Percentiles rank a stretch among this genome's conserved stretches.
Evolutionary conservation across 2,113 vertebrate genomes (phyloP).

Genomic region (Plectropomus leopardus): DNA sequence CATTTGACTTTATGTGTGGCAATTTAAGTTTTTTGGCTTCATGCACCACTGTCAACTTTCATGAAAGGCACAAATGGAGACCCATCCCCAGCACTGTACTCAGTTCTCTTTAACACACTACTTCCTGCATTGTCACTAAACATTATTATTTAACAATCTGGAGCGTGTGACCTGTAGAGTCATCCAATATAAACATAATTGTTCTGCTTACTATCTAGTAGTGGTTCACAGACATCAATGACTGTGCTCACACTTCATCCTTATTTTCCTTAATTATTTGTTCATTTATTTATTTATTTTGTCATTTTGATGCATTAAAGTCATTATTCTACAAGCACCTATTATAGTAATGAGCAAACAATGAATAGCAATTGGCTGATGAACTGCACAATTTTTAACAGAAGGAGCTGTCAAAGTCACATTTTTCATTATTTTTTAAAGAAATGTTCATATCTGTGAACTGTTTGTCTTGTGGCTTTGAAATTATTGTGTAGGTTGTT

Average conservation of each 20-base stretch:
- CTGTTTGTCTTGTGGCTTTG: conserved; percentile 4
- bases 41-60: too few relatives aligned
- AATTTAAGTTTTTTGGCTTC: too few relatives aligned
- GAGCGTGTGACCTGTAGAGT: conserved; percentile 13
- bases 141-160: not conserved
- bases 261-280: conserved; percentile 5
- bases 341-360: conserved; percentile 27
- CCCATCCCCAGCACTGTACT: too few relatives aligned
- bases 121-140: not conserved
- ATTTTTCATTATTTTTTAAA: conserved; percentile 1
- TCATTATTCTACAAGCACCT: conserved; percentile 34
- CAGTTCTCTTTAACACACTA: not conserved
- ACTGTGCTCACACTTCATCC: conserved; percentile 3
- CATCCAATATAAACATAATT: conserved; percentile 14
- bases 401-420: conserved; percentile 13
- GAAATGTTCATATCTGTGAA: conserved; percentile 1
- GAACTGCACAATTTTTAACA: conserved; percentile 1
- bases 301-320: conserved; percentile 45
- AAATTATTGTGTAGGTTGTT: not conserved
- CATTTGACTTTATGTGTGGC: too few relatives aligned
- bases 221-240: not conserved
- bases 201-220: not conserved
- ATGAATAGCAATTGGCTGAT: conserved; percentile 38
- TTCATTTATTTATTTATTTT: conserved; percentile 4
- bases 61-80: too few relatives aligned